Conservation (phyloP, 2,113 vertebrate genomes). For the Semnornis frantzii region DNA sequence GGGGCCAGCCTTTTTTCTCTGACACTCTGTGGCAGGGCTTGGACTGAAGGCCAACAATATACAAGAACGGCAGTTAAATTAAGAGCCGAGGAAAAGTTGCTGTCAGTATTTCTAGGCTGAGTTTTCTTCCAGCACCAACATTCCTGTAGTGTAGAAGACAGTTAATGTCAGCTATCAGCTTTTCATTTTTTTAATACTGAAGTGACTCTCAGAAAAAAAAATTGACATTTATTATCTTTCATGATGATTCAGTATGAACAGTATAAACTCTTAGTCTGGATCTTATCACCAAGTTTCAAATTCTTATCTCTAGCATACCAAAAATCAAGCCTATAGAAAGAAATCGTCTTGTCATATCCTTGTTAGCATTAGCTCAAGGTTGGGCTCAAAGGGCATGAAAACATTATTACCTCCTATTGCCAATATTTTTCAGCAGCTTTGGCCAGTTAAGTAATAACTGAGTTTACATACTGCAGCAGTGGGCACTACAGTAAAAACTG, state of each 20-base stretch:
- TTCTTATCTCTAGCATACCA: background rate
- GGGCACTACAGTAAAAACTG: background rate
- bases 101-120: background rate
- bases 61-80: background rate
- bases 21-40: background rate
- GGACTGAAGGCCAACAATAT: rapidly evolving
- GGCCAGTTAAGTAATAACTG: background rate
- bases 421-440: background rate
- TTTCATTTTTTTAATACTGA: background rate
- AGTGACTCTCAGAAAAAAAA: background rate
- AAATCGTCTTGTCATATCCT: background rate
- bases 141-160: background rate
- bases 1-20: background rate
- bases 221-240: background rate
- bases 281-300: background rate
- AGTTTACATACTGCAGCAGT: background rate
- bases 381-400: background rate
- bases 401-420: background rate
- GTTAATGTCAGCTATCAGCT: background rate
- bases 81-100: background rate
- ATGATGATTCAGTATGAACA: background rate
- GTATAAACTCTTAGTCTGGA: background rate
- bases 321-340: background rate
- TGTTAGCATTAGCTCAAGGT: background rate
- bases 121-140: background rate